Base-by-base conservation (phyloP, 2,797 vertebrate genomes). In the Perodicticus potto region DNA sequence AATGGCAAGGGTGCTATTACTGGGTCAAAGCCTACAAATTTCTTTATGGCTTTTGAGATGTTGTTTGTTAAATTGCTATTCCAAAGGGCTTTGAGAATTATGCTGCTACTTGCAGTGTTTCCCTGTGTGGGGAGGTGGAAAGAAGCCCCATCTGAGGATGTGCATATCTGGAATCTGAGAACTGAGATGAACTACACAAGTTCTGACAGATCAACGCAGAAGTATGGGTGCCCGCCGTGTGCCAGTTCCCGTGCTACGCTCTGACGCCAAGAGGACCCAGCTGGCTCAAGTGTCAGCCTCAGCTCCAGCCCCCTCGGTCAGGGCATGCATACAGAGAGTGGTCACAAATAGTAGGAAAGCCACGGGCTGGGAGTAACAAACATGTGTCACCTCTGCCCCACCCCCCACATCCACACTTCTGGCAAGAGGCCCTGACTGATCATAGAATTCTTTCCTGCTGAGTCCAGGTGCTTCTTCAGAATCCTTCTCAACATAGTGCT, bases 1-100 rank as follows among this genome's bases (percentile, higher is more conserved):
- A 34, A n/a, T 86, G 9, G 6, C 55, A 43, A 74, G 85, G 45
- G 77, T 82, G 40, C 55, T 55, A 45, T 74, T 22, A 49, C 49
- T 34, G 70, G 61, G 40, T 89, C 32, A 78, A 89, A 89, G 59
- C 14, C 57, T 78, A 72, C 63, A 49, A 25, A 73, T 86, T 86
- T 89, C 80, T 82, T 61, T 49, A 1, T 37, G 43, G 59, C 81
- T 89, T 40, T 86, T 73, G 32, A 77, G 86, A 91, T 9, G 3
- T 29, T 32, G 61, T 61, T 83, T 53, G 37, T 86, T 73, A 92
- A 82, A 57, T 53, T 86, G 80, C 81, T 95, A 70, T 76, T 23
- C 53, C 34, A 63, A 94, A 53, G 72, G 14, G 13, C 65, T 92
- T 0, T 55, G 70, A 93, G 90, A 70, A 96, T 83, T 49, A 86